These are phyloP conservation scores for Rhyacophila brunnea DNA, from an alignment of 1,140 invertebrate species.

Conservation along the genomic window DNA sequence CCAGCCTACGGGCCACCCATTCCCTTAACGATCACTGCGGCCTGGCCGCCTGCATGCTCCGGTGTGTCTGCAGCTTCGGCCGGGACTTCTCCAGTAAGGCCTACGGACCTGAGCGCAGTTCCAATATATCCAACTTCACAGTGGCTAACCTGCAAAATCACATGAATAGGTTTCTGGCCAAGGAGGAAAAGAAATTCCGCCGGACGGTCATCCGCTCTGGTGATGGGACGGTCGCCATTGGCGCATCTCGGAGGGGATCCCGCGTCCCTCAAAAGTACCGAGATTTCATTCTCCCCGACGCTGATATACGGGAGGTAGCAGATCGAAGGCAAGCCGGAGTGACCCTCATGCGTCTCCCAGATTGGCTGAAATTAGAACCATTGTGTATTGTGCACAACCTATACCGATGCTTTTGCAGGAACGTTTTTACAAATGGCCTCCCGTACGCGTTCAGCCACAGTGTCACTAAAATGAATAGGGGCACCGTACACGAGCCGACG, in stretches of 20 bases:
- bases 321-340: slow-evolving; percentile 14
- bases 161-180: slow-evolving; percentile 44
- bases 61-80: slow-evolving; percentile 43
- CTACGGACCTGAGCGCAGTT: slow-evolving; percentile 23
- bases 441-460: too few species aligned
- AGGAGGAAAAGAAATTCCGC: slow-evolving; percentile 47
- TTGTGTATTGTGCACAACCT: slow-evolving; percentile 42
- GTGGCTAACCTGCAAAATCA: slow-evolving; percentile 43
- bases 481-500: too few species aligned
- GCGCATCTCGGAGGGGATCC: slow-evolving; percentile 39
- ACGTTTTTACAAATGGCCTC: slow-evolving; percentile 18
- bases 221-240: slow-evolving; percentile 45
- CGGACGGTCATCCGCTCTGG: slow-evolving; percentile 47
- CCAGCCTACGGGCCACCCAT: slow-evolving; percentile 39
- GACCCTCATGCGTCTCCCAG: slow-evolving; percentile 30
- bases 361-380: slow-evolving; percentile 36
- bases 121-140: slow-evolving; percentile 37
- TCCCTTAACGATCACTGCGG: slow-evolving; percentile 46
- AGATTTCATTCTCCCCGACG: slow-evolving; percentile 37
- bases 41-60: slow-evolving; percentile 47
- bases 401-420: slow-evolving; percentile 42
- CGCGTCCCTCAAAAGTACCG: slow-evolving; percentile 43
- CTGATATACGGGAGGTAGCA: slow-evolving; percentile 25
- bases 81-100: slow-evolving; percentile 18
- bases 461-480: too few species aligned